Conservation (phyloP, 2,797 vertebrate species). For the Gallinago nigripennis region DNA sequence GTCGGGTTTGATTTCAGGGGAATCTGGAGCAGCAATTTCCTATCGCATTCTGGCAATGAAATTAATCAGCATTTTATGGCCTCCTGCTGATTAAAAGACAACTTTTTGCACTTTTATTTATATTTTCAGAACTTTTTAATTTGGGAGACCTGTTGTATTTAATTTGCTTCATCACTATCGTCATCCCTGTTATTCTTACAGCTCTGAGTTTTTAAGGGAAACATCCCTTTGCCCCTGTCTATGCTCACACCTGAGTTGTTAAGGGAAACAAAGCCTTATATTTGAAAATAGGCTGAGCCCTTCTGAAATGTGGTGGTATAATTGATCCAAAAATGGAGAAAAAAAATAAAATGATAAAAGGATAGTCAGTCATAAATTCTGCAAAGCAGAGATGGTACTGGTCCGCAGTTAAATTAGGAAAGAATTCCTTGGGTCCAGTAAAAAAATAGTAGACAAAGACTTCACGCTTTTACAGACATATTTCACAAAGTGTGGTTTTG, state of each 20-base stretch:
- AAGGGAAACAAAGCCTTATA: not conserved
- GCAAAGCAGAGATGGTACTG: constrained; percentile 12
- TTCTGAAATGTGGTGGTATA: not conserved
- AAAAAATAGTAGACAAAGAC: not conserved
- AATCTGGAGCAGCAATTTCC: not conserved
- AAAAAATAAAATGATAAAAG: constrained; percentile 43
- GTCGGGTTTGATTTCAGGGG: not conserved
- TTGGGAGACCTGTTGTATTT: not conserved
- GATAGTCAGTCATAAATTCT: constrained; percentile 25
- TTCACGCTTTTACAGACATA: not conserved
- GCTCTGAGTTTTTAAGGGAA: not conserved
- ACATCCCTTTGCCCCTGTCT: not conserved
- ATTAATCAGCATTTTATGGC: not conserved
- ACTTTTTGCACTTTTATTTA: not conserved
- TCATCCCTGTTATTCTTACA: not conserved
- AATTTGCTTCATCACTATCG: not conserved
- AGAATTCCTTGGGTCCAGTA: constrained; percentile 17
- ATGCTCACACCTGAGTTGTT: not conserved
- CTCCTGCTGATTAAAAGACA: not conserved
- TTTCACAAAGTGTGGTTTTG: constrained; percentile 16
- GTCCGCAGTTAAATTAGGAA: constrained; percentile 43
- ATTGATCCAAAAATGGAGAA: not conserved
- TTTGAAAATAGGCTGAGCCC: not conserved
- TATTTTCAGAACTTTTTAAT: not conserved
- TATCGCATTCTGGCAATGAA: not conserved